These are phyloP conservation scores for Schizaphis graminum DNA, from an alignment of 2,888 invertebrate genomes.

Conservation along the genomic window DNA sequence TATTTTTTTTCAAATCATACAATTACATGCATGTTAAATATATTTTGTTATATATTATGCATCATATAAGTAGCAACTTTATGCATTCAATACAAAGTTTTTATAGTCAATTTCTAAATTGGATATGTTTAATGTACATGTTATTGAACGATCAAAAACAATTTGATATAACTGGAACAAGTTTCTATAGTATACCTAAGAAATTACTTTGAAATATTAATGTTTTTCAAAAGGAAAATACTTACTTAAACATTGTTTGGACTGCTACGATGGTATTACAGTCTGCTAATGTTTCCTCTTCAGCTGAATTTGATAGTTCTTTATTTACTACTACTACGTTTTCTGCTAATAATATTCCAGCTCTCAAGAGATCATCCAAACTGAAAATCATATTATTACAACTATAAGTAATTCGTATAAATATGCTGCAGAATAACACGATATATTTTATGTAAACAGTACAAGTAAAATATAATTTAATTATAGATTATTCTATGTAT, in stretches of 20 bases:
- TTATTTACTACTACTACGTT: conserved; percentile 98
- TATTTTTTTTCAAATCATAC: conserved; percentile 24
- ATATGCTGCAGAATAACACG: neutral
- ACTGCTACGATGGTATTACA: conserved; percentile 99
- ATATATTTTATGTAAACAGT: neutral
- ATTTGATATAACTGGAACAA: neutral
- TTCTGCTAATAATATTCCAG: conserved; percentile 95
- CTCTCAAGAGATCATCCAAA: conserved; percentile 92
- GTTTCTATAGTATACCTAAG: neutral
- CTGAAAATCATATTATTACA: conserved; percentile 73
- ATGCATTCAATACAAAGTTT: conserved; percentile 9
- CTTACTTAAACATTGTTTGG: conserved; percentile 98
- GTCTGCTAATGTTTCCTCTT: conserved; percentile 96
- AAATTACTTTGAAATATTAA: conserved; percentile 20
- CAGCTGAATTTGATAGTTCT: conserved; percentile 94
- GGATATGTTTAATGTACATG: neutral
- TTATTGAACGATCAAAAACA: neutral
- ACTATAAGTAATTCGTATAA: neutral
- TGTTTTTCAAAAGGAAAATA: conserved; percentile 63
- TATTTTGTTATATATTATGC: neutral
- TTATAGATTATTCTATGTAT: neutral
- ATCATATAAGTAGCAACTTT: neutral
- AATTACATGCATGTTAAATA: neutral
- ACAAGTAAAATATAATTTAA: neutral
- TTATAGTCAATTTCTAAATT: conserved; percentile 19